Evolutionary conservation across 1,140 invertebrate genomes (phyloP).

Genomic region (Tetramorium alpestre): DNA sequence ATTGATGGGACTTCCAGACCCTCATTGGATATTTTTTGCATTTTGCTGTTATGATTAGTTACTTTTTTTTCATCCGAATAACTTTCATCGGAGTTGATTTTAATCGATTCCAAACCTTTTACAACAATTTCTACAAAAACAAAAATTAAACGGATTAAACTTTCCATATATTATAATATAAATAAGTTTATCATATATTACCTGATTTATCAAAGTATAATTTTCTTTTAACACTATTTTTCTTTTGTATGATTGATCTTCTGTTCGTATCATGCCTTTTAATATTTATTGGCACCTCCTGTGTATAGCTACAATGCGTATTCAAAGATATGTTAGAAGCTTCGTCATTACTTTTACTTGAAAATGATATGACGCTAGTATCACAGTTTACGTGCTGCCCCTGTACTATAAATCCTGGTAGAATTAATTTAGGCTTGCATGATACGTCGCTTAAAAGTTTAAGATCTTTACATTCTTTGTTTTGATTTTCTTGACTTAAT

Average conservation of each 20-base stretch:
- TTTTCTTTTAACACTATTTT: background rate
- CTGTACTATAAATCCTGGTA: background rate
- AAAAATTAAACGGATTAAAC: background rate
- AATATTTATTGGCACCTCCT: background rate
- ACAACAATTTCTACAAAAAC: background rate
- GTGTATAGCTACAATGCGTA: background rate
- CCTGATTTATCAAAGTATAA: background rate
- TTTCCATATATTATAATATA: background rate
- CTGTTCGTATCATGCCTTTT: background rate
- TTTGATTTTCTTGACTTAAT: background rate
- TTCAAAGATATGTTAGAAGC: background rate
- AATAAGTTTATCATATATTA: background rate
- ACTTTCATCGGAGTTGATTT: background rate
- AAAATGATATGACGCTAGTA: background rate
- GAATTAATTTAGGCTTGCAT: background rate
- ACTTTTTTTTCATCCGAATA: constrained; percentile 1
- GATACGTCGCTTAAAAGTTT: background rate
- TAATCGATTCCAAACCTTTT: background rate
- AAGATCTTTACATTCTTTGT: background rate
- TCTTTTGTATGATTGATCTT: background rate
- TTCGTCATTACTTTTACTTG: background rate
- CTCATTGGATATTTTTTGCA: background rate
- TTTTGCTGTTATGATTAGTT: background rate
- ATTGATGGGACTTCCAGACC: background rate
- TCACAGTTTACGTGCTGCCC: background rate